Base-by-base conservation (phyloP, 2,113 vertebrate genomes). In the Dunckerocampus dactyliophorus region DNA sequence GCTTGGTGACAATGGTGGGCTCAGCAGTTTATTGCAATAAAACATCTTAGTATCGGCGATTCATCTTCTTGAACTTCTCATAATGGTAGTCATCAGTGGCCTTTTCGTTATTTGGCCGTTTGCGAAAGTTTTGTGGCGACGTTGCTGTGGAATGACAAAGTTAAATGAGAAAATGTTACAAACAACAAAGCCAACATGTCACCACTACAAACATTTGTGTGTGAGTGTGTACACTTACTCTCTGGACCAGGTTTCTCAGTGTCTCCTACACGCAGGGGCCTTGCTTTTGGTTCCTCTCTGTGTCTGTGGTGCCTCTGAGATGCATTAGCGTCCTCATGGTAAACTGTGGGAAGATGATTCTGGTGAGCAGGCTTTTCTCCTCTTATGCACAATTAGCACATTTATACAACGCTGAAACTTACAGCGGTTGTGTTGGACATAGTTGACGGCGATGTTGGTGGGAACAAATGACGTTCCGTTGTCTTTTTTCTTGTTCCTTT, bases 21-120 rank as follows among this genome's bases (percentile, higher is more conserved):
- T 45, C 20, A 45, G 13, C 56, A 45, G 20, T 12, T 45, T 11
- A 12, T 19, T 42, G 10, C 19, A 42, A 50, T 7, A 21, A 28
- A 50, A 59, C 24, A 58, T 19, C 34, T 93, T 65, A 96, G 64
- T 98, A 99, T 67, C 96, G 76, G 20, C 97, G 87, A 63, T 97
- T 99, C 97, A 98, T 98, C 90, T 99, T 99, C 90, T 98, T 98
- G 84, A 99, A 99, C 76, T 97, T 98, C 86, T 99, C 97, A 10
- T 99, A 98, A 75, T 99, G 96, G 72, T 98, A 99, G 80, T 99
- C 97, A 21, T 98, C 97, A 0, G 95, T 98, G 49, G 96, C 96
- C 76, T 99, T 98, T 74, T 99, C 97, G 0, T 96, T 96, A 65
- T 94, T 92, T 0, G 97, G 96, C 3, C 97, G 93, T 74, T 98